Percentiles rank a stretch among this genome's conserved stretches.
These are phyloP conservation scores for Romanogobio albipinnatus DNA, from an alignment of 2,113 vertebrate genomes.

Conservation along the genomic window DNA sequence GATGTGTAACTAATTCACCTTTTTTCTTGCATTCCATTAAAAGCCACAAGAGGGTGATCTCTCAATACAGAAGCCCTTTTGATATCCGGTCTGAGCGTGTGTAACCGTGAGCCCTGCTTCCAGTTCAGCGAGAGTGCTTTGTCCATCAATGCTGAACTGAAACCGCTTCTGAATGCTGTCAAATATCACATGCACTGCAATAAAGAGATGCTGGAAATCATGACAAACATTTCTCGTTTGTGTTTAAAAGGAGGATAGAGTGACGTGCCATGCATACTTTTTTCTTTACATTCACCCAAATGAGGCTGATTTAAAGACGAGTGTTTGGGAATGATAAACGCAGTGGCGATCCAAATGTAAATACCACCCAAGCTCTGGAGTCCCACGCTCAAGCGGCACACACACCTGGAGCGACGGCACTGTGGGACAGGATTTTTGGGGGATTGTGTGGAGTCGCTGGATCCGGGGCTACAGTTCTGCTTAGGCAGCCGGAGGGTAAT, in stretches of 20 bases:
- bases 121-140: constrained; percentile 30
- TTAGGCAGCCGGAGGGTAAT: constrained; percentile 78
- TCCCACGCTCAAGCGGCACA: constrained; percentile 34
- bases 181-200: background rate
- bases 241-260: background rate
- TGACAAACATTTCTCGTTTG: background rate
- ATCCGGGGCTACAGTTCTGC: constrained; percentile 69
- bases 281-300: background rate
- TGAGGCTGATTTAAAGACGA: background rate
- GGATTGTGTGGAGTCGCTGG: constrained; percentile 35
- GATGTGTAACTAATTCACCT: constrained; percentile 15
- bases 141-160: constrained; percentile 14
- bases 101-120: background rate
- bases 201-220: background rate
- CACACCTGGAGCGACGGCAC: constrained; percentile 49
- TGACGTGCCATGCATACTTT: background rate
- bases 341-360: constrained; percentile 40
- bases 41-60: constrained; percentile 65
- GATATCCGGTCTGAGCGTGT: constrained; percentile 21
- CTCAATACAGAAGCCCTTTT: constrained; percentile 46
- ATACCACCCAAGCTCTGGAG: constrained; percentile 23
- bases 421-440: constrained; percentile 42
- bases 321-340: constrained; percentile 7
- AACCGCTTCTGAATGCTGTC: background rate
- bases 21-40: constrained; percentile 47